Percentiles rank a stretch among this genome's conserved stretches.
phyloP scores from a whole-genome alignment of 2,888 invertebrate species.

The Podotricha telesiphe region DNA sequence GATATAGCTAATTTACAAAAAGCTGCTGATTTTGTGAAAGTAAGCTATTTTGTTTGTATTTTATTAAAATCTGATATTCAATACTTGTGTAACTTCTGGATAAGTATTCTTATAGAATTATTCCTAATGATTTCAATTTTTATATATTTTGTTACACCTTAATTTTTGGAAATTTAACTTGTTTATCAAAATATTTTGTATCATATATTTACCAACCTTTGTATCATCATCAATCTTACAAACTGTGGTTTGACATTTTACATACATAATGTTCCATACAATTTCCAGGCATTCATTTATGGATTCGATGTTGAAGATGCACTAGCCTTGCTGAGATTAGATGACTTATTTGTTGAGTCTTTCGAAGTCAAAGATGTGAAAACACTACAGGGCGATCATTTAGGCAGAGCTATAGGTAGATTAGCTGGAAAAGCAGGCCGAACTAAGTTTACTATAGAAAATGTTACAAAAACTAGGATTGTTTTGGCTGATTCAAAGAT shows the following conservation, averaged over 20 bases:
- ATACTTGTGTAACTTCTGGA: too few species aligned
- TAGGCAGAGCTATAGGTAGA: slow-evolving; percentile 97
- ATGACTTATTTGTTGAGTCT: slow-evolving; percentile 98
- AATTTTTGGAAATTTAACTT: too few species aligned
- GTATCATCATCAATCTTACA: too few species aligned
- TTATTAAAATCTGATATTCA: not conserved
- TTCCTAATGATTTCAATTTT: too few species aligned
- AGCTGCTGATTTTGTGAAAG: slow-evolving; percentile 98
- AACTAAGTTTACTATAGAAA: slow-evolving; percentile 99
- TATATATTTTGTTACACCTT: too few species aligned
- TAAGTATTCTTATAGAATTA: too few species aligned
- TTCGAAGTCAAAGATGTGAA: slow-evolving; percentile 99
- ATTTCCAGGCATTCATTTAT: slow-evolving; percentile 90
- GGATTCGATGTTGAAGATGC: slow-evolving; percentile 99
- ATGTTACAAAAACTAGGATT: slow-evolving; percentile 98
- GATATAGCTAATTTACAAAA: slow-evolving; percentile 97
- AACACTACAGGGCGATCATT: slow-evolving; percentile 96
- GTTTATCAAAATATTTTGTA: too few species aligned
- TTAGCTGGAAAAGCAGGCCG: slow-evolving; percentile 98
- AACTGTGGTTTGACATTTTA: too few species aligned
- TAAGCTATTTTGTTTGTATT: slow-evolving; percentile 44
- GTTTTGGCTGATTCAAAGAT: slow-evolving; percentile 98
- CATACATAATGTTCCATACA: not conserved
- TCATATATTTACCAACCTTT: too few species aligned
- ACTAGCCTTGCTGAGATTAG: slow-evolving; percentile 94